These are phyloP conservation scores for Temnothorax ravouxi DNA, from an alignment of 2,888 invertebrate species.

Conservation along the genomic window DNA sequence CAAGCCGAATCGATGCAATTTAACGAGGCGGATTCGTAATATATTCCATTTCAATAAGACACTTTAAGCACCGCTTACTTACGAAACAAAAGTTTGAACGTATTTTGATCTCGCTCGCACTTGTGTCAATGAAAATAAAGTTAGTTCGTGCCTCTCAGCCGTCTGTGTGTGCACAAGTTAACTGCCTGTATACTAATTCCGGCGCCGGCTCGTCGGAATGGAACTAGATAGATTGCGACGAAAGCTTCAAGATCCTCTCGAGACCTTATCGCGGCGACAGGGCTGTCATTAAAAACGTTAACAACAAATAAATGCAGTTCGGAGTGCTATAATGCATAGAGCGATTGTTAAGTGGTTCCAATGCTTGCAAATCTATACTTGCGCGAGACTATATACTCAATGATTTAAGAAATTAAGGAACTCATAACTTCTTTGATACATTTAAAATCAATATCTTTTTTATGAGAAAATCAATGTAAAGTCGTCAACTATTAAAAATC, in stretches of 20 bases:
- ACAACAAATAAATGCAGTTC: background rate
- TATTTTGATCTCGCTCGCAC: constrained; percentile 62
- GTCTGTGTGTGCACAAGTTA: constrained; percentile 56
- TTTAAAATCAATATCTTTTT: background rate
- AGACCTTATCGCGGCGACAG: background rate
- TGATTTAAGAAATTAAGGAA: background rate
- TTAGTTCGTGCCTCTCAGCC: constrained; percentile 51
- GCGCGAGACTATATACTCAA: background rate
- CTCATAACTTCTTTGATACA: background rate
- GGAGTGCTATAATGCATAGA: background rate
- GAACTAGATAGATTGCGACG: background rate
- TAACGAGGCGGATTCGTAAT: constrained; percentile 65
- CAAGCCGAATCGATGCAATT: constrained; percentile 31
- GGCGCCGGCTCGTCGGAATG: constrained; percentile 22
- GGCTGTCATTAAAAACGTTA: constrained; percentile 23
- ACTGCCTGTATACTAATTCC: constrained; percentile 61
- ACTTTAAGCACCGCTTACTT: constrained; percentile 64
- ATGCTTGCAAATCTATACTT: background rate
- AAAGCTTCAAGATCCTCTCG: constrained; percentile 13
- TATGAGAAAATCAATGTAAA: background rate
- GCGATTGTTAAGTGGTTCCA: background rate
- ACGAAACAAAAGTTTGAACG: constrained; percentile 61
- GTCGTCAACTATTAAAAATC: background rate
- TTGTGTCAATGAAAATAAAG: constrained; percentile 67
- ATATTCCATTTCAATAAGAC: constrained; percentile 64